Evolutionary conservation across 2,888 invertebrate genomes (phyloP), one percentile per base, ranked within the genome.

Genomic region (Cerastis rubricosa): DNA sequence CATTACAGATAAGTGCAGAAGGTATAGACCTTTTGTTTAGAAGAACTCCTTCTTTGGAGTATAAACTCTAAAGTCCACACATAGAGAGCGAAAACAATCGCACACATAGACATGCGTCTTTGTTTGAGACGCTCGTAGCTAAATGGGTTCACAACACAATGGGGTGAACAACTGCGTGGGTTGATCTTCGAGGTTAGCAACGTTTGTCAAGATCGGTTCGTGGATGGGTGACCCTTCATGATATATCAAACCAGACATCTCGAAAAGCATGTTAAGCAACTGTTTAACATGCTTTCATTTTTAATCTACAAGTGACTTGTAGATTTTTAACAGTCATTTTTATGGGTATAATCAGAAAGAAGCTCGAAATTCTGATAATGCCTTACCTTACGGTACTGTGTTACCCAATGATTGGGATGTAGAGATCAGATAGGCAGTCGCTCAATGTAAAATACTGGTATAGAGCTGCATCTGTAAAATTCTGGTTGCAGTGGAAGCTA

Each of bases 1-100:
- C 8, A 7, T 0, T 14, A 35, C 1, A 45, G 57, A 14, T 17
- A 11, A 0, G 0, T 4, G 14, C 83, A 78, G 78, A 83, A 78
- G 83, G 49, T 59, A 5, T n/a, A 54, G 2, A 12, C 54, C 35
- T 35, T 35, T 3, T 35, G 35, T 35, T 2, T 35, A 35, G 3
- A 35, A 35, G 35, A 35, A 35, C 3, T 35, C 35, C 35, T 35
- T 35, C 35, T 35, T 35, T 35, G 35, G 35, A 35, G 35, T 35
- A 35, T 35, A 35, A 3, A 3, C 3, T n/a, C n/a, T 12, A 1
- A 54, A 54, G n/a, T n/a, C 5, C 51, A n/a, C 51, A 51, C 4
- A n/a, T 0, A 51, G n/a, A 51, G n/a, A n/a, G 51, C 4, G 51
- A 51, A n/a, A n/a, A n/a, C 47, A 7, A 6, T 49, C 7, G 47